A percentile compares a stretch with the other conserved stretches of the same genome.
phyloP scores from a whole-genome alignment of 2,888 invertebrate genomes.

The Standfussiana lucernea region DNA sequence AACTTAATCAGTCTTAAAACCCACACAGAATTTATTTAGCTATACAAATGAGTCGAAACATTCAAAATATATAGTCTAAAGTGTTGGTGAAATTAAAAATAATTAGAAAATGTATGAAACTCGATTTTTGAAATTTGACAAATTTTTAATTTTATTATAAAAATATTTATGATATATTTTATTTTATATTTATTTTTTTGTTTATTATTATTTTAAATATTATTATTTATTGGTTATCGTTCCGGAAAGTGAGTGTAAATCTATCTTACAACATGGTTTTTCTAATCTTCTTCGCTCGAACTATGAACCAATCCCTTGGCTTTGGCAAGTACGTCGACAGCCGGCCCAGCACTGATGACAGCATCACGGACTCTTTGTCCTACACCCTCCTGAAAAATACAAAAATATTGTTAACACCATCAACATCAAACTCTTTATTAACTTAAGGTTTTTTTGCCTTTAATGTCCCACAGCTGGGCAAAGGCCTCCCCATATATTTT shows the following conservation, averaged over 20 bases:
- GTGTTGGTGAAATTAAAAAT: not conserved
- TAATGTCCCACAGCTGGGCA: not conserved
- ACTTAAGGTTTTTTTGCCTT: not conserved
- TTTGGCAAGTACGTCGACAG: constrained; percentile 67
- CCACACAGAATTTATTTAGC: not conserved
- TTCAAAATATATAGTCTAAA: not conserved
- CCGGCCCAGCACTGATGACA: constrained; percentile 71
- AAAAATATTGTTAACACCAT: not conserved
- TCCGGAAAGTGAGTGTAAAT: not conserved
- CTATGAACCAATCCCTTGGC: constrained; percentile 50
- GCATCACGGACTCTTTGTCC: constrained; percentile 74
- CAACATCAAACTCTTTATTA: not conserved
- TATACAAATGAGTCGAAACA: not conserved
- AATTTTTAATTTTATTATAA: too few species aligned
- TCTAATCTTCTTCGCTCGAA: constrained; percentile 33
- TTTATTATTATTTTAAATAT: too few species aligned
- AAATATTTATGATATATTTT: too few species aligned
- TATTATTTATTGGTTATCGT: too few species aligned
- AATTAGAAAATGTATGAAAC: too few species aligned
- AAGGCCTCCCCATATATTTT: not conserved
- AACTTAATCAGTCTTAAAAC: not conserved
- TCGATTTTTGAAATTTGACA: too few species aligned
- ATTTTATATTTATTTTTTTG: too few species aligned
- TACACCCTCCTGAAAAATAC: constrained; percentile 69
- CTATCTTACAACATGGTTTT: not conserved